Conservation (phyloP, 2,888 invertebrate genomes). For the Stenotaenia linearis region DNA sequence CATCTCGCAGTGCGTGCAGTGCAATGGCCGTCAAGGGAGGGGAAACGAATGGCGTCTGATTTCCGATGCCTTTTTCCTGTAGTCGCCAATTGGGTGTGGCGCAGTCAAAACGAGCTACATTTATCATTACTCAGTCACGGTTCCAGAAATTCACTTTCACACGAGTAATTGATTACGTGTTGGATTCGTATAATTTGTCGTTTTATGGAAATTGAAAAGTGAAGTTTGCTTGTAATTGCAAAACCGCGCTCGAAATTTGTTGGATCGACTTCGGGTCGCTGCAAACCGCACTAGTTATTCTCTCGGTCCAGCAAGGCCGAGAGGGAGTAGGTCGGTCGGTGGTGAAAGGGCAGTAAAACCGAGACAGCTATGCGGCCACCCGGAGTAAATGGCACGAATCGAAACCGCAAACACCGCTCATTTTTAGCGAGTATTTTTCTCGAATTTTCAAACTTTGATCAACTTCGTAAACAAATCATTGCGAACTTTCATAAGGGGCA, state of each 20-base stretch:
- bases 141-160: background rate
- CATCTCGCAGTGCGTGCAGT: no score
- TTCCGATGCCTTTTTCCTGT: background rate
- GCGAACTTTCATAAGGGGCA: no score
- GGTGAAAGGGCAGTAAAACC: slow-evolving; percentile 7
- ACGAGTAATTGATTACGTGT: background rate
- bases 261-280: background rate
- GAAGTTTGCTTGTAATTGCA: background rate
- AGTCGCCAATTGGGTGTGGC: slow-evolving; percentile 8
- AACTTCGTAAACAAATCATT: no score
- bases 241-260: background rate
- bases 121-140: background rate
- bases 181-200: background rate
- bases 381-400: background rate
- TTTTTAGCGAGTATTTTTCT: background rate
- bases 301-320: background rate
- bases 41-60: background rate
- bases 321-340: background rate
- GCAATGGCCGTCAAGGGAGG: background rate
- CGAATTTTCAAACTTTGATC: no score
- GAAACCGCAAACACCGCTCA: background rate
- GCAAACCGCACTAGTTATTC: slow-evolving; percentile 1
- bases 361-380: background rate
- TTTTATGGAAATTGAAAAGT: background rate
- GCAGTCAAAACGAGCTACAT: background rate